Percentiles rank a stretch among this genome's conserved stretches.
phyloP scores from a whole-genome alignment of 2,113 vertebrate species.

The Struthidea cinerea region DNA sequence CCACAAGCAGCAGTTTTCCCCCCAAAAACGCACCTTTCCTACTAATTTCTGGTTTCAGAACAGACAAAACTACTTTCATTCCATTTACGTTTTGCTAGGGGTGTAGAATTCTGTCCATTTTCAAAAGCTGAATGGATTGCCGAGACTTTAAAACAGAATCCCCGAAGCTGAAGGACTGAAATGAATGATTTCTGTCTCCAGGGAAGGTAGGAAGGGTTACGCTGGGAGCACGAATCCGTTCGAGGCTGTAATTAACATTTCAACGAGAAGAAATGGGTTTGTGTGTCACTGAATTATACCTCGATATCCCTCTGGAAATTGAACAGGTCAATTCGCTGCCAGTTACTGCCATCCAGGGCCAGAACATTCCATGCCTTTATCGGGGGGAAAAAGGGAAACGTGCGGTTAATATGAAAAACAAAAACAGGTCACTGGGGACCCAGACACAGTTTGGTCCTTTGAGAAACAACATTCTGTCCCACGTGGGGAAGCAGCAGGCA shows the following conservation, averaged over 20 bases:
- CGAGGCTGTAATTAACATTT: conserved; percentile 63
- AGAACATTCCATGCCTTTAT: conserved; percentile 96
- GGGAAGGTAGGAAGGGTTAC: conserved; percentile 30
- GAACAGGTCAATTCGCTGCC: conserved; percentile 98
- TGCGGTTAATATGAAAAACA: neutral
- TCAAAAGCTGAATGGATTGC: conserved; percentile 47
- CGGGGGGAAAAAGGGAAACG: neutral
- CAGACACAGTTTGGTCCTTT: neutral
- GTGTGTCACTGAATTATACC: conserved; percentile 75
- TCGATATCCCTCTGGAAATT: conserved; percentile 99
- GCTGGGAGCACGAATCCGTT: conserved; percentile 11
- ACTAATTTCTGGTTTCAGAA: neutral
- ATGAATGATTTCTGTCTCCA: conserved; percentile 41
- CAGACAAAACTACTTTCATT: neutral
- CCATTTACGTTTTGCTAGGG: neutral
- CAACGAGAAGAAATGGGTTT: conserved; percentile 46
- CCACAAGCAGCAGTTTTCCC: neutral
- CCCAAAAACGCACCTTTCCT: accelerated
- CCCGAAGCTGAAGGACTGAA: conserved; percentile 25
- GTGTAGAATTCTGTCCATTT: neutral
- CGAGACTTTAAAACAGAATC: neutral
- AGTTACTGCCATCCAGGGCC: conserved; percentile 98
- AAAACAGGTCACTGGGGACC: neutral
- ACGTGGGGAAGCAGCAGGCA: neutral
- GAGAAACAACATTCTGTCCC: neutral